Base-by-base conservation (phyloP, 1,140 invertebrate species). In the Harpegnathos saltator region DNA sequence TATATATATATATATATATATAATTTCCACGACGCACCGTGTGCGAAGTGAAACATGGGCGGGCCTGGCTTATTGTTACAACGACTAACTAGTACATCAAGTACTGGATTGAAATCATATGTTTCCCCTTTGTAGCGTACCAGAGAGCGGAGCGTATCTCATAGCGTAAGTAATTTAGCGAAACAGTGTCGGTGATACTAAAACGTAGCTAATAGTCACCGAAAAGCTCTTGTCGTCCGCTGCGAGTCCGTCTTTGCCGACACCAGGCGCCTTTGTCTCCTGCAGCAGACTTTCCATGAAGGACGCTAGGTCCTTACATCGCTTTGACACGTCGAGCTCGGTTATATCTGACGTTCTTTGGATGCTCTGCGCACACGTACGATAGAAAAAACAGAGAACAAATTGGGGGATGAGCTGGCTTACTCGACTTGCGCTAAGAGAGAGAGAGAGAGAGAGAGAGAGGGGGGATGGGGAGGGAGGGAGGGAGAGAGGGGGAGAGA, bases 241-340 rank as follows among this genome's bases (percentile, higher is more conserved):
- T 74, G 89, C 65, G 19, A 89, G 85, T 48, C 89, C 89, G 61
- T 91, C 87, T 84, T 96, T 95, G 19, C 95, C 95, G 80, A 96
- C 92, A 68, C 96, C 95, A 52, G 92, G 85, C 84, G 92, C 92
- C 54, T 91, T 93, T 4, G 95, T 95, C 88, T 97, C 96, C 74
- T 97, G 96, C 88, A 97, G 95, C 0, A 98, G 92, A 58, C 92
- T 96, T 91, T 97, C 97, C 96, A 98, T 97, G 88, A 97, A 97
- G 29, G 95, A 95, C 1, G 96, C 96, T 3, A 98, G 92, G 72
- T 97, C 96, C 92, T 97, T 96, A 87, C 96, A 97, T 19, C 96
- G 95, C 80, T 96, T 96, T 7, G 95, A 95, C 73, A 97, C 95
- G 82, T 96, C 95, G 80, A 75, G 81, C 52, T 83, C 83, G n/a